Conservation (phyloP, 2,888 invertebrate species). For the Diaphora mendica region DNA sequence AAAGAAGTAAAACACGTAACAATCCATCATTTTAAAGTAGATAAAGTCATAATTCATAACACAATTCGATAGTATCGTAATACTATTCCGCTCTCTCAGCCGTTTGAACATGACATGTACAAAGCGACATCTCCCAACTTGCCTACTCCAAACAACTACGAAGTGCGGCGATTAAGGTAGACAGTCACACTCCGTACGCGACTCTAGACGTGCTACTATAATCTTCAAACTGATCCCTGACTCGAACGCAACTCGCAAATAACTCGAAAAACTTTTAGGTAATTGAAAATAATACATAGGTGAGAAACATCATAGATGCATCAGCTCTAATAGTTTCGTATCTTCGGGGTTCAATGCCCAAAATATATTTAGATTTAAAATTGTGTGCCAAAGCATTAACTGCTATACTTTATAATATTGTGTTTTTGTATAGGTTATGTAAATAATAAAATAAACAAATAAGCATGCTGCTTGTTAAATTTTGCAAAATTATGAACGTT, state of each 20-base stretch:
- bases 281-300: neutral
- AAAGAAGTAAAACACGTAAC: neutral
- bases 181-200: constrained; percentile 41
- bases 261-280: constrained; percentile 21
- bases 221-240: constrained; percentile 16
- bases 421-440: neutral
- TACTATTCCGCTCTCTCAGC: neutral
- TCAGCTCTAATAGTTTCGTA: neutral
- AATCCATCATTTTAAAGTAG: neutral
- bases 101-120: constrained; percentile 15
- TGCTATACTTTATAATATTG: neutral
- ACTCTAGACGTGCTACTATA: constrained; percentile 27
- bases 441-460: no score
- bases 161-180: constrained; percentile 51
- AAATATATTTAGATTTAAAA: neutral
- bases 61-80: constrained; percentile 12
- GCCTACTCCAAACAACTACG: constrained; percentile 36
- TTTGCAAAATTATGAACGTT: neutral
- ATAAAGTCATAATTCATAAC: constrained; percentile 21
- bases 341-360: neutral
- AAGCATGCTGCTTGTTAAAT: neutral
- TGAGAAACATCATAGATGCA: no score
- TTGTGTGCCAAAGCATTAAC: neutral
- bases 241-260: constrained; percentile 29
- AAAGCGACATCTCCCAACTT: constrained; percentile 21